Conservation (phyloP, 2,113 vertebrate genomes). For the Psettodes erumei region DNA sequence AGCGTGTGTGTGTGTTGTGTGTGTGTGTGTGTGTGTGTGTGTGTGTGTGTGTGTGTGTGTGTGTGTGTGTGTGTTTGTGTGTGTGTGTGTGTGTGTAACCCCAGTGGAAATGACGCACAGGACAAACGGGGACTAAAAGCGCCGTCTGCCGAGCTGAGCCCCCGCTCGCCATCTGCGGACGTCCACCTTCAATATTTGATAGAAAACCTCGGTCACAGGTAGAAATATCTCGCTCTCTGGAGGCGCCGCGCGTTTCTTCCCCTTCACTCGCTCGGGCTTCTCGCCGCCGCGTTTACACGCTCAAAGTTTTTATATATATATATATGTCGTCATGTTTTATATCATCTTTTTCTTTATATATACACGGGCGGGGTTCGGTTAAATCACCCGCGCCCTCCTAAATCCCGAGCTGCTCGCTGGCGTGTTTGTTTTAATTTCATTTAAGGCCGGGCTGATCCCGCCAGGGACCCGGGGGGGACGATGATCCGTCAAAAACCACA, state of each 20-base stretch:
- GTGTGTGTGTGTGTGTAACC: fast-evolving
- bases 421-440: conserved; percentile 27
- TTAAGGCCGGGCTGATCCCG: neutral
- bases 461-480: too few relatives aligned
- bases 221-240: conserved; percentile 60
- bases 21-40: too few relatives aligned
- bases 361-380: too few relatives aligned
- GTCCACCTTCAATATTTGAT: conserved; percentile 77
- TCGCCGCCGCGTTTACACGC: conserved; percentile 5
- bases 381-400: too few relatives aligned
- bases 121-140: neutral
- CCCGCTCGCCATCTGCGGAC: conserved; percentile 72
- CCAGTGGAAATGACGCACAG: neutral
- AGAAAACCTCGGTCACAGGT: conserved; percentile 75
- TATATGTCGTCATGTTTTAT: too few relatives aligned
- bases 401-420: neutral
- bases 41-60: too few relatives aligned
- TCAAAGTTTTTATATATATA: too few relatives aligned
- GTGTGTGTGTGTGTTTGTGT: too few relatives aligned
- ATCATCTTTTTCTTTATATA: too few relatives aligned
- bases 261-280: conserved; percentile 33
- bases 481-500: too few relatives aligned
- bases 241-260: conserved; percentile 40
- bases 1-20: too few relatives aligned
- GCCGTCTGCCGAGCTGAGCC: too few relatives aligned